Conservation (phyloP, 2,797 vertebrate species). For the Carapus acus region DNA sequence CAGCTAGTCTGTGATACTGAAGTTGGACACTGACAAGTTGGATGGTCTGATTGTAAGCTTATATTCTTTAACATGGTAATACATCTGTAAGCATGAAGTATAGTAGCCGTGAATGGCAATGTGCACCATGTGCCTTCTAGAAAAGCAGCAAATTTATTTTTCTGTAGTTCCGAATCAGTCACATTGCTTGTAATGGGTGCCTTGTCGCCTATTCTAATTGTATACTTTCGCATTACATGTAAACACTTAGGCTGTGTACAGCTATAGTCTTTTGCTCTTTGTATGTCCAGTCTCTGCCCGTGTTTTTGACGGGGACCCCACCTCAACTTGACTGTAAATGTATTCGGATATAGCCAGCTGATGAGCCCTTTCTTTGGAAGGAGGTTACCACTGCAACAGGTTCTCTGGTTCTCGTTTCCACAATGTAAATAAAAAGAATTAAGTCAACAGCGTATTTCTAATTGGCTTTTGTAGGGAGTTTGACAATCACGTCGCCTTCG, state of each 20-base stretch:
- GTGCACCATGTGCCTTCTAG: slow-evolving; percentile 74
- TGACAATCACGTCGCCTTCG: too few relatives aligned
- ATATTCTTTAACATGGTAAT: slow-evolving; percentile 32
- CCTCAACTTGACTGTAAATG: slow-evolving; percentile 56
- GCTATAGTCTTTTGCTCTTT: slow-evolving; percentile 57
- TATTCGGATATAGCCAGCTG: slow-evolving; percentile 48
- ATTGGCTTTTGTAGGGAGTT: slow-evolving; percentile 17
- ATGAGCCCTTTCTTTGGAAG: slow-evolving; percentile 47
- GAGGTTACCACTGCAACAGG: slow-evolving; percentile 38
- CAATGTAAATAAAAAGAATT: slow-evolving; percentile 78
- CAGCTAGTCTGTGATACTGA: slow-evolving; percentile 24
- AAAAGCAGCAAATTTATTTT: slow-evolving; percentile 47
- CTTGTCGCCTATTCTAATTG: slow-evolving; percentile 59
- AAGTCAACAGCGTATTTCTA: slow-evolving; percentile 31
- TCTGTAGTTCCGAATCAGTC: slow-evolving; percentile 49
- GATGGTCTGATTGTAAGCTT: slow-evolving; percentile 26
- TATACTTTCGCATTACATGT: slow-evolving; percentile 69
- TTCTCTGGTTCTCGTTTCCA: slow-evolving; percentile 57
- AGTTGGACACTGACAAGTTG: slow-evolving; percentile 34
- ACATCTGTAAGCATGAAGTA: slow-evolving; percentile 46
- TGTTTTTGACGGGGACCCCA: slow-evolving; percentile 41
- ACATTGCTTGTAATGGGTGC: slow-evolving; percentile 53
- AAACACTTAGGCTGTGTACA: slow-evolving; percentile 59
- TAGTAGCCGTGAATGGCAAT: slow-evolving; percentile 56
- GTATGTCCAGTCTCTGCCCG: slow-evolving; percentile 49